These are phyloP conservation scores for Scalopus aquaticus DNA, from an alignment of 2,113 vertebrate species.

Conservation along the genomic window DNA sequence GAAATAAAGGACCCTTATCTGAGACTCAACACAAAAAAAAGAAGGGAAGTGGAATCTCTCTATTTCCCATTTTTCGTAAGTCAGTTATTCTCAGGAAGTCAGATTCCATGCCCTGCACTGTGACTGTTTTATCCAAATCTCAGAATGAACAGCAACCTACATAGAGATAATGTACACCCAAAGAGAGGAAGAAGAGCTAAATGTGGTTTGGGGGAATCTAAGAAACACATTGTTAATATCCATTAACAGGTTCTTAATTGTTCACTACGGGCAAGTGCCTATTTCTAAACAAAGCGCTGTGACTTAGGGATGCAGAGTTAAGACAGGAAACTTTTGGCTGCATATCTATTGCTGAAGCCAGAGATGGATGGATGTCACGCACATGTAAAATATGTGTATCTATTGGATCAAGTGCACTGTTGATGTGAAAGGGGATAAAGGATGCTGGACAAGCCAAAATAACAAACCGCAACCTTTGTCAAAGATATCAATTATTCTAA, in stretches of 20 bases:
- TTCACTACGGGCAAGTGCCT: neutral
- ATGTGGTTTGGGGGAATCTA: neutral
- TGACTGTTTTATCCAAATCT: neutral
- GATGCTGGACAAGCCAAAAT: neutral
- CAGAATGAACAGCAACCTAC: neutral
- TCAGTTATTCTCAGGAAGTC: neutral
- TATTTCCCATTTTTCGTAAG: neutral
- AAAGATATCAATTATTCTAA: neutral
- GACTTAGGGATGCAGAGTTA: neutral
- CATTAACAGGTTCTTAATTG: neutral
- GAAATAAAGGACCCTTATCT: neutral
- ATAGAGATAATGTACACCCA: neutral
- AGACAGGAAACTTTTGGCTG: neutral
- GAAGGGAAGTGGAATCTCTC: neutral
- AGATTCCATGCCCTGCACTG: neutral
- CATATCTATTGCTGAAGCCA: neutral
- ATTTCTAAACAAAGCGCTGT: neutral
- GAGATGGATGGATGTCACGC: neutral
- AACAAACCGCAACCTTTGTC: neutral
- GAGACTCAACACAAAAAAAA: neutral
- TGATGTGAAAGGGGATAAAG: neutral
- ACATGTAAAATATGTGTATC: neutral
- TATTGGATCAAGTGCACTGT: neutral
- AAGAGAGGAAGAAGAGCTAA: neutral
- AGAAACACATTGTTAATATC: neutral